phyloP scores from a whole-genome alignment of 2,113 vertebrate species.

The Steatornis caripensis region DNA sequence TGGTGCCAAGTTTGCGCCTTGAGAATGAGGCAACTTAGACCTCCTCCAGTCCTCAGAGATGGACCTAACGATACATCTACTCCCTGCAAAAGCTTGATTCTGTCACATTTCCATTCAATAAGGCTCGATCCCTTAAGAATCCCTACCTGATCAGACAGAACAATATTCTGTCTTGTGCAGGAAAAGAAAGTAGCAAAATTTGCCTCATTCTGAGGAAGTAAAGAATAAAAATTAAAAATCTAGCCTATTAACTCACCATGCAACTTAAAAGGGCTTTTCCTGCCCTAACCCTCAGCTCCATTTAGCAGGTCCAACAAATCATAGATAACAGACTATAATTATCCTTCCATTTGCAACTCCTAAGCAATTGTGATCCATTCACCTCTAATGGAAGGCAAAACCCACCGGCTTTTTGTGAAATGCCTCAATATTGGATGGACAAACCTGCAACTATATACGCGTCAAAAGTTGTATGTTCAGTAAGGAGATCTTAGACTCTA shows the following conservation, averaged over 20 bases:
- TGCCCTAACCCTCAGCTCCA: background rate
- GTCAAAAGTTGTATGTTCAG: background rate
- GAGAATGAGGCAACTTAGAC: background rate
- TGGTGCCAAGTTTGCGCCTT: background rate
- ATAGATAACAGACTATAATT: background rate
- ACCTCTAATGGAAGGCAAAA: background rate
- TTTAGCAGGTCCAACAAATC: slow-evolving; percentile 14
- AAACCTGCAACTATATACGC: background rate
- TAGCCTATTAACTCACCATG: background rate
- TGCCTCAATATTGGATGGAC: background rate
- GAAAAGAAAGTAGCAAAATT: background rate
- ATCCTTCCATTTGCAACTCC: background rate
- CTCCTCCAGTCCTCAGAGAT: background rate
- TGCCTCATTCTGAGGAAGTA: background rate
- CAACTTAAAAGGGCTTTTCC: slow-evolving; percentile 16
- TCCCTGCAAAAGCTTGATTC: background rate
- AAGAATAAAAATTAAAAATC: background rate
- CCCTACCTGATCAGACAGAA: background rate
- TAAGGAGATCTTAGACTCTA: background rate
- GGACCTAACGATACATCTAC: background rate
- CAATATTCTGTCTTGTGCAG: background rate
- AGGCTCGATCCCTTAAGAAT: background rate
- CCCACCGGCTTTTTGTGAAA: background rate
- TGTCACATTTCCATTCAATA: background rate
- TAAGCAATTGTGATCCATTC: background rate